Conservation (phyloP, 1,140 invertebrate genomes). For the Rhynchophorus ferrugineus region DNA sequence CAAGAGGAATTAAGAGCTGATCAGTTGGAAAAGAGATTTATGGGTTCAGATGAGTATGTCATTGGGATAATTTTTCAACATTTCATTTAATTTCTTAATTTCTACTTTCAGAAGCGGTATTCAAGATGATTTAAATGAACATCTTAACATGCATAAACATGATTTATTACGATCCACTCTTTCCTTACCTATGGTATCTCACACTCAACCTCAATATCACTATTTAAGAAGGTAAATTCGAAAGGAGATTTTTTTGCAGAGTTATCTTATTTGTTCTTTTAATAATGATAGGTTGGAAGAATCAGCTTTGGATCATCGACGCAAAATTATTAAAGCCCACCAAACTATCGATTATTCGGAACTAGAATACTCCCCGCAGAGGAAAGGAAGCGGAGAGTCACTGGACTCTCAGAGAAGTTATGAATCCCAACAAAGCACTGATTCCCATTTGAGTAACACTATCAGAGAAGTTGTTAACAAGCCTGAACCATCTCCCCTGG, state of each 20-base stretch:
- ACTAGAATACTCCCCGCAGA: conserved; percentile 29
- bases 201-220: conserved; percentile 14
- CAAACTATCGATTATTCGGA: conserved; percentile 43
- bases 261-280: conserved; percentile 11
- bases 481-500: conserved; percentile 14
- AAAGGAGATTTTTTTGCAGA: no score
- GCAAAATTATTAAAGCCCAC: conserved; percentile 48
- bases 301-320: conserved; percentile 46
- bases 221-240: no score
- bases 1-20: conserved; percentile 48
- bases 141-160: conserved; percentile 27
- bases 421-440: conserved; percentile 31
- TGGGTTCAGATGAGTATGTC: conserved; percentile 41
- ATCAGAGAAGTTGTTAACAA: conserved; percentile 17
- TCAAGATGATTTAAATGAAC: conserved; percentile 49
- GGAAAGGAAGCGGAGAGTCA: conserved; percentile 51
- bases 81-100: conserved; percentile 6
- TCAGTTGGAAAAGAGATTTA: conserved; percentile 10
- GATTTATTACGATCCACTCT: conserved; percentile 30
- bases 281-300: conserved; percentile 41
- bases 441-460: conserved; percentile 28
- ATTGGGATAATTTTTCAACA: conserved; percentile 2
- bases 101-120: conserved; percentile 50
- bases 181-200: conserved; percentile 32
- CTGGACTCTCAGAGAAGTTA: conserved; percentile 43